Evolutionary conservation across 1,140 invertebrate genomes (phyloP).

Genomic region (Harlomillsia oculata): DNA sequence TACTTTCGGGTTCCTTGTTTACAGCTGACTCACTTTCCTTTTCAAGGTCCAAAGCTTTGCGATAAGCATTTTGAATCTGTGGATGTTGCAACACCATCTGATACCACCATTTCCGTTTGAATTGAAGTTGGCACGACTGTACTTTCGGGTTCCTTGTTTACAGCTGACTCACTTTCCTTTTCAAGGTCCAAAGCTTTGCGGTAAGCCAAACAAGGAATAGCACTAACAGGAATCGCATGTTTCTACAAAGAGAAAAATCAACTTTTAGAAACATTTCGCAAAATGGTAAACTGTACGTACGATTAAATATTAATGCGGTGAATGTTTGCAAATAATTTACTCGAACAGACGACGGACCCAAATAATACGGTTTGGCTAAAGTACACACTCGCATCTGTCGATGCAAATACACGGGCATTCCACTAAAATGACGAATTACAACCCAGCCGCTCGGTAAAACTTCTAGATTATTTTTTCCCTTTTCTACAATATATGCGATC

Average conservation of each 20-base stretch:
- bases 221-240: slow-evolving; percentile 85
- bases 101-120: no score
- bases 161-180: no score
- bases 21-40: no score
- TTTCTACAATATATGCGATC: slow-evolving; percentile 55
- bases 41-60: no score
- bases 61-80: no score
- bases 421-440: slow-evolving; percentile 86
- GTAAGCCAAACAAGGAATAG: slow-evolving; percentile 91
- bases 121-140: no score
- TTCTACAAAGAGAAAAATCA: slow-evolving; percentile 48
- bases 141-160: no score
- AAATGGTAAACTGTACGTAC: no score
- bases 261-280: not conserved
- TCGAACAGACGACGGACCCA: slow-evolving; percentile 86
- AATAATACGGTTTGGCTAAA: slow-evolving; percentile 81
- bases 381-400: slow-evolving; percentile 74
- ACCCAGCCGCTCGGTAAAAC: slow-evolving; percentile 96
- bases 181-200: slow-evolving; percentile 63
- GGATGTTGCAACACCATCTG: no score
- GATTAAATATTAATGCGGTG: no score
- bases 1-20: no score
- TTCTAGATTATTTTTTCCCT: slow-evolving; percentile 86
- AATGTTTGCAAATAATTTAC: slow-evolving; percentile 44
- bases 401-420: slow-evolving; percentile 88